Conservation (phyloP, 2,113 vertebrate species). For the Todiramphus chloris region DNA sequence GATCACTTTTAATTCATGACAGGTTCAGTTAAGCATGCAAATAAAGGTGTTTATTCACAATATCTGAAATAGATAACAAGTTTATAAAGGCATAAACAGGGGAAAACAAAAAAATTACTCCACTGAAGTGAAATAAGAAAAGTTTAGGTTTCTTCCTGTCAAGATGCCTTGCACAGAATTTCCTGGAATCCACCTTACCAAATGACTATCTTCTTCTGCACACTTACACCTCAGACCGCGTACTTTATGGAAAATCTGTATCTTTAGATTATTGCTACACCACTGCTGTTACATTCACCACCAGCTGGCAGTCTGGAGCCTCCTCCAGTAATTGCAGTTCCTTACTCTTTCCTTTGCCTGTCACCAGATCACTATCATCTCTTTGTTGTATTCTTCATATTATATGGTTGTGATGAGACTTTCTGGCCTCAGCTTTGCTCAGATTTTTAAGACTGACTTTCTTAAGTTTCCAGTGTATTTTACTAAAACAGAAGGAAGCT, state of each 20-base stretch:
- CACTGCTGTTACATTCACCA: neutral
- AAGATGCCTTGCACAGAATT: neutral
- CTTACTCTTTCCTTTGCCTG: neutral
- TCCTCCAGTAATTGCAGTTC: neutral
- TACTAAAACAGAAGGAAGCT: neutral
- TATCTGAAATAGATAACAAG: neutral
- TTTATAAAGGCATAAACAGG: neutral
- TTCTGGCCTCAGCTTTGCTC: neutral
- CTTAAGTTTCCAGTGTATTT: rapidly evolving
- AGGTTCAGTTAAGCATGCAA: neutral
- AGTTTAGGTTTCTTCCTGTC: neutral
- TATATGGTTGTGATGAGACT: neutral
- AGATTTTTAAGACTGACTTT: neutral
- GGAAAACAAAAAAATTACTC: neutral
- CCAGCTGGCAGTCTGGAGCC: constrained; percentile 33
- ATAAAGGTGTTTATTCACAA: neutral
- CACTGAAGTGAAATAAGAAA: neutral
- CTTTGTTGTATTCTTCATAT: neutral
- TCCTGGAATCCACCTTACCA: neutral
- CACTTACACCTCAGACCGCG: neutral
- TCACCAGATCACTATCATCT: neutral
- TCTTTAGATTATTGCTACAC: neutral
- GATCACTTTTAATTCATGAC: neutral
- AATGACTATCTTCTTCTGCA: neutral
- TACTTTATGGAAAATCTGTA: neutral